Evolutionary conservation across 2,113 vertebrate species (phyloP).

Genomic region (Isichthys henryi): DNA sequence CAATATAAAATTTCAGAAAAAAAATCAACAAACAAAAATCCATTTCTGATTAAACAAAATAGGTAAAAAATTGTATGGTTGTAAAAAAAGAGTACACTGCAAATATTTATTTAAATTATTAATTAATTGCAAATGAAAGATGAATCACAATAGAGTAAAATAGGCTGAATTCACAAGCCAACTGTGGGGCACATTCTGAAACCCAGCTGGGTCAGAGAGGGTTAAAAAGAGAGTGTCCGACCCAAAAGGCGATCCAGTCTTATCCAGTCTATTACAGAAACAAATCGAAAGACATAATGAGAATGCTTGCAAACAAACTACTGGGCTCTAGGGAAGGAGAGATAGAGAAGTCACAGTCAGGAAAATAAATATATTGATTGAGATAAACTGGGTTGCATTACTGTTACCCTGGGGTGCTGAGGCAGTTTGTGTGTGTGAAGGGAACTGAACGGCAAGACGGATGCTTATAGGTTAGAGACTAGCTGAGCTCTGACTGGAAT

Average conservation of each 20-base stretch:
- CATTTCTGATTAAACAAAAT: neutral
- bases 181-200: neutral
- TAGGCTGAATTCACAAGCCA: neutral
- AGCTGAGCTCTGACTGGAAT: slow-evolving; percentile 4
- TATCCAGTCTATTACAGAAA: slow-evolving; percentile 26
- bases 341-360: slow-evolving; percentile 29
- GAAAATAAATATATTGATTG: slow-evolving; percentile 44
- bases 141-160: neutral
- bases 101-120: neutral
- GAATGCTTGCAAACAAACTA: slow-evolving; percentile 37
- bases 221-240: slow-evolving; percentile 10
- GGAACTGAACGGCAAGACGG: slow-evolving; percentile 29
- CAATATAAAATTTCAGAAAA: neutral
- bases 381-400: slow-evolving; percentile 42
- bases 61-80: neutral
- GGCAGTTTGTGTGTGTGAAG: neutral
- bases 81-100: neutral
- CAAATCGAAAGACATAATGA: slow-evolving; percentile 37
- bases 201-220: neutral
- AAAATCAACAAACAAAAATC: neutral
- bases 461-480: slow-evolving; percentile 43
- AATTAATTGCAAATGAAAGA: neutral
- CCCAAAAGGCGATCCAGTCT: neutral
- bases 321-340: slow-evolving; percentile 30
- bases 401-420: slow-evolving; percentile 30